A percentile compares a stretch with the other conserved stretches of the same genome.
phyloP scores from a whole-genome alignment of 2,113 vertebrate genomes.

The Acanthisitta chloris region DNA sequence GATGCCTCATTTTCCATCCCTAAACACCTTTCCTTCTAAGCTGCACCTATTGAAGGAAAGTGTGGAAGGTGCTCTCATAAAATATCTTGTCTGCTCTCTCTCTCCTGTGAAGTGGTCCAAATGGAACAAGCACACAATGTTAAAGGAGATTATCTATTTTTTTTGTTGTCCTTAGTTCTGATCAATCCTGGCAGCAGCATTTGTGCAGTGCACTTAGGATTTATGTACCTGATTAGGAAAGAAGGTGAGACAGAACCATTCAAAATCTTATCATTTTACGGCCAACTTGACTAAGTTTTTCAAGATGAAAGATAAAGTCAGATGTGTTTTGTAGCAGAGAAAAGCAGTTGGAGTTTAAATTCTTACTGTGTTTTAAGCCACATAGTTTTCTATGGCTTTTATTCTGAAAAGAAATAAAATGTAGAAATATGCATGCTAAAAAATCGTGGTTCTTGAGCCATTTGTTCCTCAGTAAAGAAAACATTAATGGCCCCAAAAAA shows the following conservation, averaged over 20 bases:
- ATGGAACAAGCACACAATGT: neutral
- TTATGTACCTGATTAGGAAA: neutral
- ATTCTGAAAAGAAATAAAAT: neutral
- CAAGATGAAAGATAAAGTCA: slow-evolving; percentile 2
- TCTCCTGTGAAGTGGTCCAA: neutral
- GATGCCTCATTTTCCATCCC: neutral
- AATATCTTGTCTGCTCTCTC: neutral
- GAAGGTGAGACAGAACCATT: neutral
- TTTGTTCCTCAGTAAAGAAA: neutral
- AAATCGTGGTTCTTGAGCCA: neutral
- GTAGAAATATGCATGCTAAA: neutral
- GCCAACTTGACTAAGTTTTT: neutral
- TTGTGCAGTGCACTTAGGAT: neutral
- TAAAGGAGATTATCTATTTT: neutral
- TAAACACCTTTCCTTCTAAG: neutral
- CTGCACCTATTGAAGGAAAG: neutral
- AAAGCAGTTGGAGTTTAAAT: neutral
- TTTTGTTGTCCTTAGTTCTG: neutral
- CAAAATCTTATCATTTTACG: neutral
- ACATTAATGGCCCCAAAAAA: neutral
- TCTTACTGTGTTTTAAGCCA: neutral
- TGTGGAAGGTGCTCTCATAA: neutral
- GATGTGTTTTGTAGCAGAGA: neutral
- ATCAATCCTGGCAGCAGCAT: neutral
- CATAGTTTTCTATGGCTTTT: neutral